phyloP scores from a whole-genome alignment of 2,113 vertebrate species.

The Eolophus roseicapilla region DNA sequence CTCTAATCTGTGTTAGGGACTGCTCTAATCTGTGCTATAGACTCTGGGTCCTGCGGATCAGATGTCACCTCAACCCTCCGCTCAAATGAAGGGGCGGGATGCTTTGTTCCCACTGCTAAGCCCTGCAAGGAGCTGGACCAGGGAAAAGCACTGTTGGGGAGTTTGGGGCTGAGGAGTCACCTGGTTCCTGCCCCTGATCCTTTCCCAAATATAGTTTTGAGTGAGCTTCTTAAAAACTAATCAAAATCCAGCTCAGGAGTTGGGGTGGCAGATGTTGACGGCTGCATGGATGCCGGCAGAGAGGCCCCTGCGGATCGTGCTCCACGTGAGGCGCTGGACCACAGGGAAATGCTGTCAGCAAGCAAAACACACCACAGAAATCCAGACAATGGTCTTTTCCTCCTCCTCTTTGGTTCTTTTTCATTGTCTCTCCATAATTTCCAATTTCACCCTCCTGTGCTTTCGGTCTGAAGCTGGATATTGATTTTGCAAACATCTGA shows the following conservation, averaged over 20 bases:
- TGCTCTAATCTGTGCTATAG: neutral
- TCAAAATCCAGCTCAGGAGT: neutral
- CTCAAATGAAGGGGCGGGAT: neutral
- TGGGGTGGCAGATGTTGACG: slow-evolving; percentile 26
- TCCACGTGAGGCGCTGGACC: neutral
- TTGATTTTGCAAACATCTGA: neutral
- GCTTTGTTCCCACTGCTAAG: neutral
- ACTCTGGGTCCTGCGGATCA: neutral
- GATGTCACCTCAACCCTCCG: neutral
- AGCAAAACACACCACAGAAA: neutral
- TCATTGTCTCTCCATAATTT: neutral
- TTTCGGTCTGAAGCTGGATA: neutral
- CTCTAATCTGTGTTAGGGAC: neutral
- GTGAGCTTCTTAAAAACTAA: slow-evolving; percentile 34
- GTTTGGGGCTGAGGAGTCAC: neutral
- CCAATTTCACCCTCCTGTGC: neutral
- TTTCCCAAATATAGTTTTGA: neutral
- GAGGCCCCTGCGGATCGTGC: neutral
- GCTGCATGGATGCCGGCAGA: neutral
- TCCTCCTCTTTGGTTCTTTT: neutral
- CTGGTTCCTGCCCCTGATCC: neutral
- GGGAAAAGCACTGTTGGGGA: fast-evolving
- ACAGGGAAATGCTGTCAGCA: neutral
- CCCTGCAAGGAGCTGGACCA: neutral
- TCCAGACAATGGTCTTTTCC: neutral